Conservation (phyloP, 2,888 invertebrate species). For the Tenthredo amoena region DNA sequence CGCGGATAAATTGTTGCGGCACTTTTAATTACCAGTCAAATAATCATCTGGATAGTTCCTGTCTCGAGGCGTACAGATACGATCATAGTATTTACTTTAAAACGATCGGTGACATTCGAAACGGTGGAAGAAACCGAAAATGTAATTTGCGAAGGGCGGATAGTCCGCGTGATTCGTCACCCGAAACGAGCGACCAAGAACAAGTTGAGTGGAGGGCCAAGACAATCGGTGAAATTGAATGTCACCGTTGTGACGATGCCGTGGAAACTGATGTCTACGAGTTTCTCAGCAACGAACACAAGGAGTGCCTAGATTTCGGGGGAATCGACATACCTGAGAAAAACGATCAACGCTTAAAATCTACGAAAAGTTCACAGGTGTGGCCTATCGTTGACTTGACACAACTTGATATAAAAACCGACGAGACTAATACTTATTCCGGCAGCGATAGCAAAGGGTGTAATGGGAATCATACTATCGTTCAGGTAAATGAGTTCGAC, state of each 20-base stretch:
- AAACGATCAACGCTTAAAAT: background rate
- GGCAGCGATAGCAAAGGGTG: conserved; percentile 12
- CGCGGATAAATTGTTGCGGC: conserved; percentile 71
- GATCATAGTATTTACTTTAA: conserved; percentile 77
- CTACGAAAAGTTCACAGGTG: conserved; percentile 5
- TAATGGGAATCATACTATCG: background rate
- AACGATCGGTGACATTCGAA: conserved; percentile 73
- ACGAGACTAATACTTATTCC: background rate
- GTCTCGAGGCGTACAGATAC: conserved; percentile 73
- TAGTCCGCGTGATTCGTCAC: background rate
- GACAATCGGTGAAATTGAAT: conserved; percentile 37
- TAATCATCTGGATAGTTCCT: conserved; percentile 70
- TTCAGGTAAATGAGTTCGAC: background rate
- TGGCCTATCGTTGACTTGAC: conserved; percentile 66
- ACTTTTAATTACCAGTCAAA: conserved; percentile 72
- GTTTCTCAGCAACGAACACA: conserved; percentile 4
- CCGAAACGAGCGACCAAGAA: conserved; percentile 60
- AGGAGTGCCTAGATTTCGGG: conserved; percentile 2
- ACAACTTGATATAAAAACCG: conserved; percentile 60
- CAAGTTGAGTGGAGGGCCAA: conserved; percentile 58
- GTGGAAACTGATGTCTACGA: conserved; percentile 39
- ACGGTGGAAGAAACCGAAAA: conserved; percentile 56
- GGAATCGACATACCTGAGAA: background rate
- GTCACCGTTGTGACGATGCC: conserved; percentile 35
- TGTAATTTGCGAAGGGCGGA: background rate